Percentiles rank a stretch among this genome's conserved stretches.
Evolutionary conservation across 92 coral and sea anemone species (phyloP).

Genomic region (Parazoanthus swiftii): DNA sequence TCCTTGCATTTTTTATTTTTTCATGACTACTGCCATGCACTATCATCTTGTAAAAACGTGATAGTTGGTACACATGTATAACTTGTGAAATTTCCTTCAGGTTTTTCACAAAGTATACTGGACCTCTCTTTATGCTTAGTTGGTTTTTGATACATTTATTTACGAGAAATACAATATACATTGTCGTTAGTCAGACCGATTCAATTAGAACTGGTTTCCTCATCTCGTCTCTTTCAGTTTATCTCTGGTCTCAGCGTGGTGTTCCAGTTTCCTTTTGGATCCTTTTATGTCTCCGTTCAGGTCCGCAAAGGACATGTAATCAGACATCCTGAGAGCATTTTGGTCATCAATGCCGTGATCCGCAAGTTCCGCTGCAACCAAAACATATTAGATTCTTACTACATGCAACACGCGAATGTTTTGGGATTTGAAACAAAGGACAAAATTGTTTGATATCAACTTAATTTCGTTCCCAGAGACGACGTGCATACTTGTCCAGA

Average conservation of each 20-base stretch:
- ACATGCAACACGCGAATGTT: not conserved
- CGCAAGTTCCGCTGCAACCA: constrained; percentile 72
- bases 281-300: constrained; percentile 4
- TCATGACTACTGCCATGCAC: not conserved
- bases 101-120: not conserved
- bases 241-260: not conserved
- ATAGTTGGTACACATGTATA: too few relatives aligned
- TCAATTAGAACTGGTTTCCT: too few relatives aligned
- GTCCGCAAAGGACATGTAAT: constrained; percentile 63
- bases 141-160: too few relatives aligned
- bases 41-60: too few relatives aligned
- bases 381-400: not conserved
- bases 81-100: not conserved
- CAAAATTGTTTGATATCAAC: too few relatives aligned
- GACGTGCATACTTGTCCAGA: not conserved
- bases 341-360: constrained; percentile 87
- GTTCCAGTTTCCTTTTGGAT: constrained; percentile 20
- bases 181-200: not conserved
- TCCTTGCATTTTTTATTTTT: not conserved
- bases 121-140: not conserved
- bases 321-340: constrained; percentile 76
- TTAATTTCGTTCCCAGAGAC: not conserved
- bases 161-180: too few relatives aligned
- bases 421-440: too few relatives aligned
- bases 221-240: not conserved